Evolutionary conservation across 2,888 invertebrate species (phyloP), one percentile per base, ranked within the genome.

Genomic region (Herminia tarsipennalis): DNA sequence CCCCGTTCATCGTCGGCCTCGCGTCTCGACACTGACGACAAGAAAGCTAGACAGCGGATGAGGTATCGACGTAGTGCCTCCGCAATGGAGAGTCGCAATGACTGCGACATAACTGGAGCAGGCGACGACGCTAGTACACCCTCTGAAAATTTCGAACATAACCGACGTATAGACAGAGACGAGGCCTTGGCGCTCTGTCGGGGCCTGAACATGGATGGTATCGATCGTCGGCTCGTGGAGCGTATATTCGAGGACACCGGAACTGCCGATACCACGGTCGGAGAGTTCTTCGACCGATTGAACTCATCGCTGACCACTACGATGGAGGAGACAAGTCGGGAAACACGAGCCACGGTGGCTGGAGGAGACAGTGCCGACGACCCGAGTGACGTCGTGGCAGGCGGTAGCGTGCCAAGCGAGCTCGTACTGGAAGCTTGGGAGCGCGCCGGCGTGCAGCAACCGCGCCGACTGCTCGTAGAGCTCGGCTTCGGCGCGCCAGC

Each of bases 361-460:
- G 29, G 43, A 5, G 39, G 17, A 0, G 45, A 55, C 30, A 20
- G 16, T 20, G 27, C 9, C 1, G 13, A 17, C n/a, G 68, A 70
- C 4, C 46, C 29, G 3, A 45, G 46, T 17, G 69, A 68, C 10
- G 74, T 78, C 25, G 74, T 69, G 29, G 41, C 53, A 1, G 51
- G 47, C n/a, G 46, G 40, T 13, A 68, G 71, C 9, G 70, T 92
- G 18, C 76, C 86, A 25, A 80, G 88, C 10, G 93, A 94, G 39
- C 81, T 89, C 10, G 90, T 96, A 28, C 87, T 94, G 25, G 95
- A 95, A 61, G 92, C 95, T 73, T 96, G 96, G 95, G 95, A 95
- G 79, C 88, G 93, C 41, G 94, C 94, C 5, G 94, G 95, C 32
- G 93, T 96, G 43, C 86, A 89, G 30, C 93, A 94, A 29, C 93